These are phyloP conservation scores for Baccha elongata DNA, from an alignment of 2,888 invertebrate genomes.

Conservation along the genomic window DNA sequence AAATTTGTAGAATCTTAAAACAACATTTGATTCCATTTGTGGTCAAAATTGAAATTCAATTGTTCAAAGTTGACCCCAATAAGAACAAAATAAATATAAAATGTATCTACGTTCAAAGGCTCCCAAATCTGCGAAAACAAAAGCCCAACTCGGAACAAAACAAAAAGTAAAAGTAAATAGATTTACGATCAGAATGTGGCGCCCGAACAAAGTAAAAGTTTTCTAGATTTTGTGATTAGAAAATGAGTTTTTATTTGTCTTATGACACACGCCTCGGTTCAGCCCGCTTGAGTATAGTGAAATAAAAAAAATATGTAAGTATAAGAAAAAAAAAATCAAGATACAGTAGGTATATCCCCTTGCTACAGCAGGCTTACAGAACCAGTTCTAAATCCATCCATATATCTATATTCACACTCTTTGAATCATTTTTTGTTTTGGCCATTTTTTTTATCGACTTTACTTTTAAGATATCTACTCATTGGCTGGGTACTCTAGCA, in stretches of 20 bases:
- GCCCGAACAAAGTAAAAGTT: constrained; percentile 57
- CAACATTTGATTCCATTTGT: neutral
- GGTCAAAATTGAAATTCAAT: constrained; percentile 19
- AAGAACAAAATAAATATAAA: constrained; percentile 1
- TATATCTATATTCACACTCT: constrained; percentile 21
- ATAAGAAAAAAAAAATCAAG: neutral
- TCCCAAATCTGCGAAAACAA: constrained; percentile 22
- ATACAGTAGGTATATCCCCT: too few species aligned
- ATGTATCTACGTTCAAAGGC: constrained; percentile 6
- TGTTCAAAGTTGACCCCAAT: constrained; percentile 21
- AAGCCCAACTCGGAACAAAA: neutral
- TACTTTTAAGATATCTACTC: too few species aligned
- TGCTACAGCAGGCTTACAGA: constrained; percentile 15
- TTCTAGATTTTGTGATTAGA: constrained; percentile 45
- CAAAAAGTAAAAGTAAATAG: constrained; percentile 66
- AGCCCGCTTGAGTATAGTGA: constrained; percentile 31
- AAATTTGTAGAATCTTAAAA: neutral
- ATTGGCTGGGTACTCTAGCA: too few species aligned
- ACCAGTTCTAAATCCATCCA: constrained; percentile 59
- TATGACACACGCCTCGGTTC: constrained; percentile 18
- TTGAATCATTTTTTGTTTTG: constrained; percentile 28
- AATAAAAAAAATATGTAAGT: constrained; percentile 21
- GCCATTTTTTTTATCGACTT: too few species aligned
- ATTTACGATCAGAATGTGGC: constrained; percentile 48
- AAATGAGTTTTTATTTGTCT: constrained; percentile 35